These are phyloP conservation scores for Loripinus fragilis DNA, from an alignment of 2,888 invertebrate genomes.

Conservation along the genomic window DNA sequence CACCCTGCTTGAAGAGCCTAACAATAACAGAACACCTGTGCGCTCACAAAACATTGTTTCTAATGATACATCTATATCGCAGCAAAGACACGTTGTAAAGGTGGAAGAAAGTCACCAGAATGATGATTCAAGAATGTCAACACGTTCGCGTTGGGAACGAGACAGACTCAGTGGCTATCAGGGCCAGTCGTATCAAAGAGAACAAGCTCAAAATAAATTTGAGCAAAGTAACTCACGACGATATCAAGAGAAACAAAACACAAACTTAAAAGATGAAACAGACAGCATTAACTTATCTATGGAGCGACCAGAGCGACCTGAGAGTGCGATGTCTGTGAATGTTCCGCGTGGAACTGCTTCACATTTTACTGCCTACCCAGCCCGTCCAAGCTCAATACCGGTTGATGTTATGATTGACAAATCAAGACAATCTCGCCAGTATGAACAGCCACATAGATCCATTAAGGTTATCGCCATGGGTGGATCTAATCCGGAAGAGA, in stretches of 20 bases:
- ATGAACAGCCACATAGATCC: neutral
- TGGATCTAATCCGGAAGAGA: neutral
- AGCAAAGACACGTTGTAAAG: neutral
- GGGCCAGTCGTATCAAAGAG: neutral
- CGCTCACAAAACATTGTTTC: neutral
- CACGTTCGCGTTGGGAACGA: slow-evolving; percentile 51
- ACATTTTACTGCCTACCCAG: slow-evolving; percentile 5
- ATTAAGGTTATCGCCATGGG: neutral
- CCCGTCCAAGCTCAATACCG: slow-evolving; percentile 3
- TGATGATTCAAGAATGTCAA: slow-evolving; percentile 36
- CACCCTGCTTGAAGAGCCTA: slow-evolving; percentile 48
- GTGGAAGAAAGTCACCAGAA: neutral
- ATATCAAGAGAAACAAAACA: neutral
- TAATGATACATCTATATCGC: neutral
- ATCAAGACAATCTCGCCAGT: neutral
- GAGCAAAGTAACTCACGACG: neutral
- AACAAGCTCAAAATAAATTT: neutral
- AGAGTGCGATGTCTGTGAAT: slow-evolving; percentile 1
- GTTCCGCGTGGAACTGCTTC: neutral
- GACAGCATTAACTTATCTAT: neutral
- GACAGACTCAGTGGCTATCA: slow-evolving; percentile 41
- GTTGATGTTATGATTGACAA: slow-evolving; percentile 9
- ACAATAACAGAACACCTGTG: neutral
- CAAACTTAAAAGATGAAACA: neutral
- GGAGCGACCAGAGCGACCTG: neutral